Evolutionary conservation across 53 echinoderm and acorn worm species (phyloP).

Genomic region (Mesocentrotus franciscanus): DNA sequence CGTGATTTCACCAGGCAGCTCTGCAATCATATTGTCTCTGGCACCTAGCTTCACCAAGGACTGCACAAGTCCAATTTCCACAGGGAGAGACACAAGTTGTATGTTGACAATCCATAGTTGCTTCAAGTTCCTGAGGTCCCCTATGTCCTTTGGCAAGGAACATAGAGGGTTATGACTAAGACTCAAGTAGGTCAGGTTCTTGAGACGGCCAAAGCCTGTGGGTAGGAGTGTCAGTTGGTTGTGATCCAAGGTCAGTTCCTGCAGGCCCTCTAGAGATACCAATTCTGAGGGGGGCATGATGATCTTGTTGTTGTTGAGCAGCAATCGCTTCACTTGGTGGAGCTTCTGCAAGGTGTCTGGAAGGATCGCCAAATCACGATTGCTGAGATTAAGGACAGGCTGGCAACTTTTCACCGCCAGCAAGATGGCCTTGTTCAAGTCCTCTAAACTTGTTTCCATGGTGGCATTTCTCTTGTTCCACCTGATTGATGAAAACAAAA

Average conservation of each 20-base stretch:
- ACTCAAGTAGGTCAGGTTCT: slow-evolving; percentile 86
- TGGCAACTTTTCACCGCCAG: slow-evolving; percentile 70
- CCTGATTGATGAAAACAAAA: background rate
- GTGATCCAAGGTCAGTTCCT: slow-evolving; percentile 90
- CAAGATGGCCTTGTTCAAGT: slow-evolving; percentile 64
- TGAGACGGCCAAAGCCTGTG: slow-evolving; percentile 84
- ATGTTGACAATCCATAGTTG: slow-evolving; percentile 89
- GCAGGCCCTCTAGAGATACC: slow-evolving; percentile 73
- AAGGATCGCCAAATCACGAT: slow-evolving; percentile 81
- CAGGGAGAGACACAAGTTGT: slow-evolving; percentile 78
- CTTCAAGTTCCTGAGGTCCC: slow-evolving; percentile 82
- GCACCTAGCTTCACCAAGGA: slow-evolving; percentile 83
- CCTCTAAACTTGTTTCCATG: slow-evolving; percentile 56
- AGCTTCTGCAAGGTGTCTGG: slow-evolving; percentile 82
- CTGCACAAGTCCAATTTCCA: slow-evolving; percentile 81
- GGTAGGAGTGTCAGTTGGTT: slow-evolving; percentile 91
- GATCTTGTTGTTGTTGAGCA: slow-evolving; percentile 90
- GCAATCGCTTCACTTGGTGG: slow-evolving; percentile 72
- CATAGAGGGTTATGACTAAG: slow-evolving; percentile 92
- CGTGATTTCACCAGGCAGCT: slow-evolving; percentile 79
- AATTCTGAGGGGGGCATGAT: slow-evolving; percentile 96
- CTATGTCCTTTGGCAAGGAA: slow-evolving; percentile 89
- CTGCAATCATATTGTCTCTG: slow-evolving; percentile 81
- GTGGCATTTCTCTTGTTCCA: background rate
- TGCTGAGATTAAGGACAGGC: slow-evolving; percentile 86